phyloP scores from a whole-genome alignment of 2,888 invertebrate genomes.

The Maniola hyperantus region DNA sequence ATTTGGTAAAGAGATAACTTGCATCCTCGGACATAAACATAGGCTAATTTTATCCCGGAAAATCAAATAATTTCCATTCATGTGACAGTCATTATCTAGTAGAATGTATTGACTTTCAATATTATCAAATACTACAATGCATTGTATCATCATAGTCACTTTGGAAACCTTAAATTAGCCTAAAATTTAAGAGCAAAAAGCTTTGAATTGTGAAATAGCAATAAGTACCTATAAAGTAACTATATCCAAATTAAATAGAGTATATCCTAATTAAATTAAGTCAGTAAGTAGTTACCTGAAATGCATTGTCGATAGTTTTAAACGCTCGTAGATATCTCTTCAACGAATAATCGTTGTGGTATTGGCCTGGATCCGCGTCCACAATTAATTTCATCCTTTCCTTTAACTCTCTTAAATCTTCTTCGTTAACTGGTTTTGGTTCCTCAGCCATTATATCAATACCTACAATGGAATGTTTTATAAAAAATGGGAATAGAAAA shows the following conservation, averaged over 20 bases:
- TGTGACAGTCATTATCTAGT: no score
- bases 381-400: conserved; percentile 87
- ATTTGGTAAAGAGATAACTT: no score
- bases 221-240: background rate
- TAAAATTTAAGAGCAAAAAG: no score
- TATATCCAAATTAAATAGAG: background rate
- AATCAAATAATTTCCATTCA: no score
- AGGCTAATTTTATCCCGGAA: no score
- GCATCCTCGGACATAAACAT: no score
- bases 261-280: conserved; percentile 5
- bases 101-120: no score
- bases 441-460: conserved; percentile 64
- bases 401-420: conserved; percentile 85
- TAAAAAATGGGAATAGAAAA: background rate
- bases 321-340: conserved; percentile 88
- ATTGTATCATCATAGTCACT: no score
- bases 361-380: conserved; percentile 88
- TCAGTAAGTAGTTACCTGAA: conserved; percentile 81
- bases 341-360: conserved; percentile 88
- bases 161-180: no score
- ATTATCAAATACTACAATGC: no score
- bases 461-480: background rate
- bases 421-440: conserved; percentile 82
- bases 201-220: no score
- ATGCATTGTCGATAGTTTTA: conserved; percentile 87